Evolutionary conservation across 1,140 invertebrate species (phyloP).

Genomic region (Halictus rubicundus): DNA sequence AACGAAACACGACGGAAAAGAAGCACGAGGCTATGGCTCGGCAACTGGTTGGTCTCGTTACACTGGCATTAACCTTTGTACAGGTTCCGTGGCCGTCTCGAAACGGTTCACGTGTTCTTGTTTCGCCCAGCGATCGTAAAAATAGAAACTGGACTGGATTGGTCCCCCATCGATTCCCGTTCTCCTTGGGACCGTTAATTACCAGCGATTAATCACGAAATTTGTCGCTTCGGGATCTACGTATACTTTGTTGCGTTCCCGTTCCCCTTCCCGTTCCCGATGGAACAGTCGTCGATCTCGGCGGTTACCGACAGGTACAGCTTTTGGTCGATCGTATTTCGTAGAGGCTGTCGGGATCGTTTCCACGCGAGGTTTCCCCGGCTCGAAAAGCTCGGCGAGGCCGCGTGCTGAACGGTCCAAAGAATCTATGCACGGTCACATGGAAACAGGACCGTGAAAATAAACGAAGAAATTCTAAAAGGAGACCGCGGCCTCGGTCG

Average conservation of each 20-base stretch:
- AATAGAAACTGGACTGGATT: conserved; percentile 58
- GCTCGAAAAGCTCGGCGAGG: no score
- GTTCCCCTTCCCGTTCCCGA: no score
- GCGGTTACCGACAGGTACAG: no score
- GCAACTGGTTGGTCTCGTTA: conserved; percentile 54
- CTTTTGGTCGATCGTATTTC: no score
- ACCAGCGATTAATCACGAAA: conserved; percentile 37
- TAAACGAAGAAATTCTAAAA: not conserved
- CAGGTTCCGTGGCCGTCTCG: conserved; percentile 31
- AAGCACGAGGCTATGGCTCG: conserved; percentile 1
- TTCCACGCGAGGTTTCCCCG: no score
- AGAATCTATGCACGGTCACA: not conserved
- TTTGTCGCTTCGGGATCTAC: conserved; percentile 38
- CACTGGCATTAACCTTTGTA: conserved; percentile 59
- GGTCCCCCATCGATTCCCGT: conserved; percentile 35
- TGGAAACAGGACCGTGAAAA: not conserved
- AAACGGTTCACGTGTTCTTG: conserved; percentile 32
- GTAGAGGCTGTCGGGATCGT: no score
- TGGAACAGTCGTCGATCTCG: no score
- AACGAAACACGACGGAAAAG: conserved; percentile 5
- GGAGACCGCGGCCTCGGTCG: not conserved
- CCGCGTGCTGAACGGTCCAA: no score
- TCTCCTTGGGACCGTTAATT: conserved; percentile 53
- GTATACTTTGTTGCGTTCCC: no score
- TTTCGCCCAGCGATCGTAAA: conserved; percentile 33